Evolutionary conservation across 2,113 vertebrate genomes (phyloP).

Genomic region (Pteropus alecto): DNA sequence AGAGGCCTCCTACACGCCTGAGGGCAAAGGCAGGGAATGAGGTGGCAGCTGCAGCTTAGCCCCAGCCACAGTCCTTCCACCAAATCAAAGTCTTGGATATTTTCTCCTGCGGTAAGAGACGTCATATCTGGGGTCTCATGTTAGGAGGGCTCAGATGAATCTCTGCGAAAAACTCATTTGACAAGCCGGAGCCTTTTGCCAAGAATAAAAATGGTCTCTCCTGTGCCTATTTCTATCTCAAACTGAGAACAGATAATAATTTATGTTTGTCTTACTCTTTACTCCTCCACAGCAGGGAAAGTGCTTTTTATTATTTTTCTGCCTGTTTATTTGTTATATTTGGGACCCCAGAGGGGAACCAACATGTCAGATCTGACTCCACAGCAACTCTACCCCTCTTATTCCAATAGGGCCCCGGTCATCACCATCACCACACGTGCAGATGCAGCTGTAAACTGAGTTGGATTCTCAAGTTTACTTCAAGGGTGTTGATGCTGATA

Average conservation of each 20-base stretch:
- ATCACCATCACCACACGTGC: neutral
- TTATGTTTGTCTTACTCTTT: conserved; percentile 30
- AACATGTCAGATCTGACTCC: neutral
- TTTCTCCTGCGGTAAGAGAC: neutral
- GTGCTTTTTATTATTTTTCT: conserved; percentile 14
- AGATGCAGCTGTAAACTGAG: neutral
- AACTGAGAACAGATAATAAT: conserved; percentile 4
- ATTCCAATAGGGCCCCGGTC: neutral
- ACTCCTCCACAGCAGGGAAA: conserved; percentile 18
- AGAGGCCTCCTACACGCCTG: neutral
- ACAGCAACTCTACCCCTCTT: neutral
- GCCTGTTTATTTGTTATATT: conserved; percentile 13
- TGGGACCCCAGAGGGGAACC: neutral
- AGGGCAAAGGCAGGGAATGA: neutral
- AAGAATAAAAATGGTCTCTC: conserved; percentile 31
- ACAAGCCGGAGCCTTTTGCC: neutral
- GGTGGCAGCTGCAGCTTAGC: neutral
- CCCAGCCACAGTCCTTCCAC: neutral
- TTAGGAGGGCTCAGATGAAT: neutral
- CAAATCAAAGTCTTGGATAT: neutral
- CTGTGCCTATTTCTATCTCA: conserved; percentile 28
- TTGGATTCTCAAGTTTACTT: neutral
- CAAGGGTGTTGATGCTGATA: neutral
- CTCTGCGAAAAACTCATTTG: neutral
- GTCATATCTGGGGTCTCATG: neutral